Conservation (phyloP, 2,797 vertebrate species). For the Adrianichthys oophorus region DNA sequence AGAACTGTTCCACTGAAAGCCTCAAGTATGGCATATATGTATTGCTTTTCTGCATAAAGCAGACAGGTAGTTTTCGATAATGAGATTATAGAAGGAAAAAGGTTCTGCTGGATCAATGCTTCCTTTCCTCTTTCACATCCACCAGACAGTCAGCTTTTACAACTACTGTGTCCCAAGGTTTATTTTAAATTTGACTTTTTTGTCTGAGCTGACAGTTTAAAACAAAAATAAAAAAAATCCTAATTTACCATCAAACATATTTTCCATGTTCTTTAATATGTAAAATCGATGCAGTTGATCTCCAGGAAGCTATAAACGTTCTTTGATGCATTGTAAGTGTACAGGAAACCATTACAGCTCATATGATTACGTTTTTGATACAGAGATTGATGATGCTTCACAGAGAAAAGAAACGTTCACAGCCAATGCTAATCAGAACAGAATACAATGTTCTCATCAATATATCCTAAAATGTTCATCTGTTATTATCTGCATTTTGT, state of each 20-base stretch:
- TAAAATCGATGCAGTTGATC: constrained; percentile 55
- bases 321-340: constrained; percentile 33
- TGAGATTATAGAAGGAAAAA: constrained; percentile 40
- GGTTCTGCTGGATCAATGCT: constrained; percentile 36
- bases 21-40: constrained; percentile 4
- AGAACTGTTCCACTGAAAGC: constrained; percentile 20
- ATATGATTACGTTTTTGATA: constrained; percentile 33
- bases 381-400: too few relatives aligned
- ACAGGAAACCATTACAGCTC: constrained; percentile 52
- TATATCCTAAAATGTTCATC: too few relatives aligned
- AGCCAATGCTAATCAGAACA: too few relatives aligned
- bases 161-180: background rate
- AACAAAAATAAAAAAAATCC: background rate
- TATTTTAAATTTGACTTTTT: too few relatives aligned
- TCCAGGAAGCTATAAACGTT: constrained; percentile 20
- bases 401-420: too few relatives aligned
- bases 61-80: constrained; percentile 37
- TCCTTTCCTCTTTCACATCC: constrained; percentile 18
- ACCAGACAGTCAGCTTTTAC: background rate
- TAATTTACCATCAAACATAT: background rate
- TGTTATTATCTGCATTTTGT: too few relatives aligned
- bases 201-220: background rate
- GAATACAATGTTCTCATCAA: too few relatives aligned
- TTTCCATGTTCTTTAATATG: background rate
- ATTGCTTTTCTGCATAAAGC: constrained; percentile 18